Conservation (phyloP, 1,140 invertebrate species). For the Neodiprion virginianus region DNA sequence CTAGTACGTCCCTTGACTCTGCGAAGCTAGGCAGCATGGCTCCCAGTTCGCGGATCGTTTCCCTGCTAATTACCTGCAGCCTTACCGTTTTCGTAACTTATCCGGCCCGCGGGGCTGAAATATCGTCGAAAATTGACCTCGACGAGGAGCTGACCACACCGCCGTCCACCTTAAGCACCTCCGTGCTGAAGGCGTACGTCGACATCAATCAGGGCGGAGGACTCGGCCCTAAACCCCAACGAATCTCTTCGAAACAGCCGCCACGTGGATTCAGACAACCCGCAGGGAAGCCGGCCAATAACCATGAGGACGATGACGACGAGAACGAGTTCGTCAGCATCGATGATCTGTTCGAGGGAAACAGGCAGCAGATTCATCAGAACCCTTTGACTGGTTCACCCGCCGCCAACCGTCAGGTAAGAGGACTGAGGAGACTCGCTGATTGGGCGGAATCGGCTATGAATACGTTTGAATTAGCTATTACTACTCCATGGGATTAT, state of each 20-base stretch:
- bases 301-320: not conserved
- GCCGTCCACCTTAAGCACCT: slow-evolving; percentile 1
- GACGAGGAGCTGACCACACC: slow-evolving; percentile 18
- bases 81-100: not conserved
- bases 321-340: not conserved
- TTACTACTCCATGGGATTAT: too few relatives aligned
- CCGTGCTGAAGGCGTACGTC: slow-evolving; percentile 1
- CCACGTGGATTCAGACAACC: not conserved
- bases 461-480: too few relatives aligned
- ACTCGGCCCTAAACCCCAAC: not conserved
- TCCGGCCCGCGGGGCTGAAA: slow-evolving; percentile 1
- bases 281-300: not conserved
- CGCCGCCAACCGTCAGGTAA: not conserved
- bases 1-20: not conserved
- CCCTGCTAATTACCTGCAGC: not conserved
- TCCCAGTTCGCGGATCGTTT: not conserved
- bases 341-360: not conserved
- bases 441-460: too few relatives aligned
- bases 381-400: not conserved
- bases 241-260: not conserved
- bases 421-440: not conserved
- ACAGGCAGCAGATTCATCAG: not conserved
- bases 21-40: not conserved
- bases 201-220: slow-evolving; percentile 11
- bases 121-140: slow-evolving; percentile 33